These are phyloP conservation scores for Neomorphus geoffroyi DNA, from an alignment of 2,797 vertebrate genomes.

Conservation along the genomic window DNA sequence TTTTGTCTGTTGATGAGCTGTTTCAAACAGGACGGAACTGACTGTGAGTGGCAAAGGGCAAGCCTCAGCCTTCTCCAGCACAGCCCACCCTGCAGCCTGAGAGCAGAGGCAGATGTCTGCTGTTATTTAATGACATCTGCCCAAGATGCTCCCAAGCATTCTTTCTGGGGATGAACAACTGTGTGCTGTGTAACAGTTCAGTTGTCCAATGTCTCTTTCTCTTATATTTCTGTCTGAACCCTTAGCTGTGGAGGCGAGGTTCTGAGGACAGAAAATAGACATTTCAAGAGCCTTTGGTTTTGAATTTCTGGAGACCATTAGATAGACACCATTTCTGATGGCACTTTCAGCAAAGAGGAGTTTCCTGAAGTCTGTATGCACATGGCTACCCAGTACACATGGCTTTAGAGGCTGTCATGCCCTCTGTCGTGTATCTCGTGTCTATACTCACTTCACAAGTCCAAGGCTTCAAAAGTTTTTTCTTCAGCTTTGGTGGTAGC, in stretches of 20 bases:
- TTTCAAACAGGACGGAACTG: background rate
- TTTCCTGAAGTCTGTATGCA: background rate
- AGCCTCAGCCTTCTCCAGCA: background rate
- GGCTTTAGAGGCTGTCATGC: background rate
- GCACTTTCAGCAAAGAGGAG: background rate
- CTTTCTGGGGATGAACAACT: background rate
- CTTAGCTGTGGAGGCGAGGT: accelerated
- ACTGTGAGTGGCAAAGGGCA: background rate
- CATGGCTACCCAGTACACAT: accelerated
- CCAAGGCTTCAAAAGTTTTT: background rate
- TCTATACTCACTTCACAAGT: background rate
- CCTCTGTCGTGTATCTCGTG: accelerated
- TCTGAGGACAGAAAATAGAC: background rate
- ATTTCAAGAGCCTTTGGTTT: background rate
- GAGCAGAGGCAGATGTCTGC: accelerated
- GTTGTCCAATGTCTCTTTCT: background rate
- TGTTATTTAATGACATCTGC: background rate
- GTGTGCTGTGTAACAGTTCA: accelerated
- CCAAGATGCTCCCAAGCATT: background rate
- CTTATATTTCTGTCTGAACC: background rate
- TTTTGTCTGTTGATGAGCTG: accelerated
- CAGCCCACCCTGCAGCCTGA: accelerated
- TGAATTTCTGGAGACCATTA: background rate
- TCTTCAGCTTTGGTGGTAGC: background rate
- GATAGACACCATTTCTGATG: background rate